Evolutionary conservation across 1,140 invertebrate genomes (phyloP).

Genomic region (Nasonia longicornis): DNA sequence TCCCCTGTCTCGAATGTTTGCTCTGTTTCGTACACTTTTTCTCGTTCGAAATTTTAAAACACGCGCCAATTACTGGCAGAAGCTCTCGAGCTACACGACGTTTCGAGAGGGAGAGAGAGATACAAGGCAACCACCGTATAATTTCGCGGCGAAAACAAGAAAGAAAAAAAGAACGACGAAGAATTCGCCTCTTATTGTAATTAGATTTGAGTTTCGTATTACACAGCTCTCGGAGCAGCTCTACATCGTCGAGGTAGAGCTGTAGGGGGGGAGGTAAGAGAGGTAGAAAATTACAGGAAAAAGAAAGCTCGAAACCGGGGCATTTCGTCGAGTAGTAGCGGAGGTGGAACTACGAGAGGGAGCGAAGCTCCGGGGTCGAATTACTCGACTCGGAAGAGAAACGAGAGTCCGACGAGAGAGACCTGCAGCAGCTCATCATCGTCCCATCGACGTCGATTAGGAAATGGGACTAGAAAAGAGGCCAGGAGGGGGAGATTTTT

Average conservation of each 20-base stretch:
- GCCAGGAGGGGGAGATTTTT: background rate
- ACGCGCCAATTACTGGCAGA: too few species aligned
- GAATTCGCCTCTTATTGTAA: slow-evolving; percentile 28
- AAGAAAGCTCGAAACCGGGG: slow-evolving; percentile 32
- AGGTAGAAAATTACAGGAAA: slow-evolving; percentile 42
- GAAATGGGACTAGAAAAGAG: slow-evolving; percentile 32
- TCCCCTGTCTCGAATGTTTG: background rate
- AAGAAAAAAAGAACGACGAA: background rate
- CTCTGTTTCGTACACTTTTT: too few species aligned
- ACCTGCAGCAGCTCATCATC: slow-evolving; percentile 37
- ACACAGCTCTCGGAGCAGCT: background rate
- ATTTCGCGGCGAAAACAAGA: background rate
- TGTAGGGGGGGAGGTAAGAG: slow-evolving; percentile 21
- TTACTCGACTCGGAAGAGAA: slow-evolving; percentile 25
- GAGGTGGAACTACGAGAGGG: background rate
- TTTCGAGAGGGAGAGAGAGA: too few species aligned
- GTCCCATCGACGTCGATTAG: slow-evolving; percentile 43
- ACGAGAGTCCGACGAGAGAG: slow-evolving; percentile 18
- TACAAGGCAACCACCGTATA: background rate
- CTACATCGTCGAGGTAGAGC: background rate
- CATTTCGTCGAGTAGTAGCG: slow-evolving; percentile 17
- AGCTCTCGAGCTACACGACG: too few species aligned
- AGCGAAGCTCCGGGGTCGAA: slow-evolving; percentile 1
- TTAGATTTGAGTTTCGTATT: slow-evolving; percentile 37
- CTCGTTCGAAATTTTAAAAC: too few species aligned